Evolutionary conservation across 2,113 vertebrate genomes (phyloP).

Genomic region (Salvator merianae): DNA sequence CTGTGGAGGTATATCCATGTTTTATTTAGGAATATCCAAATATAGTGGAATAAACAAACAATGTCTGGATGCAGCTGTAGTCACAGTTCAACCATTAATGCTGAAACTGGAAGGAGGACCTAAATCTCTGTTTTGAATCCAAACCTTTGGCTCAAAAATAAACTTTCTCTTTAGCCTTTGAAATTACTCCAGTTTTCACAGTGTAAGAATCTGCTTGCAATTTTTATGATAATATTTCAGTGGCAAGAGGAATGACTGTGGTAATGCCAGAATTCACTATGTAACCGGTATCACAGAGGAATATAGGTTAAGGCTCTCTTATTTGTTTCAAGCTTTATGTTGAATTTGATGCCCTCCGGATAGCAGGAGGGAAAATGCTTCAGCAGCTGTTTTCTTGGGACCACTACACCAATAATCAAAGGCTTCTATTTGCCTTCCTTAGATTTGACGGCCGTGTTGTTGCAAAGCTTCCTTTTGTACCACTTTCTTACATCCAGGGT

Average conservation of each 20-base stretch:
- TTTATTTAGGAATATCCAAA: too few species aligned
- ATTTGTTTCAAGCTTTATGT: not conserved
- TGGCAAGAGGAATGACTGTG: not conserved
- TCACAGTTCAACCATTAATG: too few species aligned
- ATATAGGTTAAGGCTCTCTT: not conserved
- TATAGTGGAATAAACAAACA: too few species aligned
- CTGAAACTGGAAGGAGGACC: too few species aligned
- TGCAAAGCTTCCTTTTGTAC: conserved; percentile 94
- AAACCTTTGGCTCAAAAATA: too few species aligned
- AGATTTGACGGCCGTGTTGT: conserved; percentile 98
- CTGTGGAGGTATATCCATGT: too few species aligned
- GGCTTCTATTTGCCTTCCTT: conserved; percentile 41
- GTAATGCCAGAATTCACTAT: too few species aligned
- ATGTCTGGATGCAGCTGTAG: too few species aligned
- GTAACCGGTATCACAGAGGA: not conserved
- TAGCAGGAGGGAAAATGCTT: not conserved
- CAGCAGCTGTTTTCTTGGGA: conserved; percentile 14
- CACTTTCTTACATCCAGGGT: conserved; percentile 95
- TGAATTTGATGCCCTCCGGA: not conserved
- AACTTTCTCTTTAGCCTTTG: too few species aligned
- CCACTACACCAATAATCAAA: conserved; percentile 12
- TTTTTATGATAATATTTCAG: not conserved
- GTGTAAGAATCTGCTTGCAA: too few species aligned
- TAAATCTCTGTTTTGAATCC: too few species aligned
- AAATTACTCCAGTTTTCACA: too few species aligned